Base-by-base conservation (phyloP, 2,113 vertebrate species). In the Podilymbus podiceps region DNA sequence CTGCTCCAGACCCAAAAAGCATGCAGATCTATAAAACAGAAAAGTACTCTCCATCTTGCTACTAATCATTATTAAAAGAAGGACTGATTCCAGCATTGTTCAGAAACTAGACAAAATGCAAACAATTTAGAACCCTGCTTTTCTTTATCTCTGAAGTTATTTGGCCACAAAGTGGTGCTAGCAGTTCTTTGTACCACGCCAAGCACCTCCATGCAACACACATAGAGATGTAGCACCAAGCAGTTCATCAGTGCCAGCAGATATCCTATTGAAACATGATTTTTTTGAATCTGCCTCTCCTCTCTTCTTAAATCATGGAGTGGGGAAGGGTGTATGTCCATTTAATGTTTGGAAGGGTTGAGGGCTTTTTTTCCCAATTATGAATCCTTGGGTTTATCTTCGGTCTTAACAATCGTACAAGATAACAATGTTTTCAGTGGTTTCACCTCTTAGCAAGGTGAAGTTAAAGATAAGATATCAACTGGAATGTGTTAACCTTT, bases 111-210 rank as follows among this genome's bases (percentile, higher is more conserved):
- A 35, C 58, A 84, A 80, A 38, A 55, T 13, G 11, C 13, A 77
- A 46, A 46, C 13, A 82, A 46, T 82, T 59, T 30, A n/a, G 35
- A 84, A 52, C 53, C 40, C 49, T 82, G 19, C 15, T 42, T 59
- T 83, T 63, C 35, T 46, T 90, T 11, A 35, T 64, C 68, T 64
- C 89, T 47, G 30, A 67, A 47, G 28, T 40, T 35, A 31, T 69
- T 67, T 82, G 68, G 66, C 81, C 96, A 88, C 89, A 38, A 87
- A 92, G 85, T 71, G 80, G 90, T 95, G 92, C 94, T 94, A 93
- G 60, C 18, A 62, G 38, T 35, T 90, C 66, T 64, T 53, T 73
- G 55, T 42, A 66, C 24, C 33, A 8, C 11, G 22, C 8, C 28
- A 30, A 47, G 53, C 42, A 60, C 20, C 30, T 31, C 47, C 53